These are phyloP conservation scores for Daphoenositta chrysoptera DNA, from an alignment of 2,113 vertebrate species.

Conservation along the genomic window DNA sequence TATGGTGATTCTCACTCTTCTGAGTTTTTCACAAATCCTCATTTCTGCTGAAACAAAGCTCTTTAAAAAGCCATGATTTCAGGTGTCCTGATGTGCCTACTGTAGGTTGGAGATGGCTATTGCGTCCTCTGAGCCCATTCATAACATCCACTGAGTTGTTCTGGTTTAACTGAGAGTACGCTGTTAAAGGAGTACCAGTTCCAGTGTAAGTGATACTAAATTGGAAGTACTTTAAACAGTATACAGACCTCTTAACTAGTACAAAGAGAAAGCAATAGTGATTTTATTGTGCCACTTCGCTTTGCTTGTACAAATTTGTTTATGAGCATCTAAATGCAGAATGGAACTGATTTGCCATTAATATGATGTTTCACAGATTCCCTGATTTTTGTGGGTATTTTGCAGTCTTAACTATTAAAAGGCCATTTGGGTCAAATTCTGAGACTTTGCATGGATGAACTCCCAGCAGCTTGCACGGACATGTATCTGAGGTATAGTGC, in stretches of 20 bases:
- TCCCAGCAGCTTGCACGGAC: background rate
- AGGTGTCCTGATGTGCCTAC: background rate
- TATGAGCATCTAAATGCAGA: background rate
- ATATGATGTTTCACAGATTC: background rate
- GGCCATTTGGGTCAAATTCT: background rate
- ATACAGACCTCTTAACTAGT: background rate
- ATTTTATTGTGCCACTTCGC: background rate
- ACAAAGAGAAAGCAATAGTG: background rate
- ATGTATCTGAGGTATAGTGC: background rate
- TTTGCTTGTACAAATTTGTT: background rate
- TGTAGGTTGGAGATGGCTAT: background rate
- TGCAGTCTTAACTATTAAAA: background rate
- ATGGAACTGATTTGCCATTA: background rate
- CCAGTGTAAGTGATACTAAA: background rate
- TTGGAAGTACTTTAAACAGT: background rate
- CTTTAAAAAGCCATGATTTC: background rate
- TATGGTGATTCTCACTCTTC: background rate
- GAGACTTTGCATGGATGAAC: background rate
- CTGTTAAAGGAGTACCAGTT: background rate
- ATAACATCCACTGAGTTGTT: background rate
- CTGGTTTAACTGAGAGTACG: background rate
- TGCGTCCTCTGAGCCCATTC: background rate
- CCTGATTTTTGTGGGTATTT: background rate
- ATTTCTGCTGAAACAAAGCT: constrained; percentile 3
- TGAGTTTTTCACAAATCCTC: background rate